Evolutionary conservation across 1,140 invertebrate genomes (phyloP), one percentile per base, ranked within the genome.

Genomic region (Marisa cornuarietis): DNA sequence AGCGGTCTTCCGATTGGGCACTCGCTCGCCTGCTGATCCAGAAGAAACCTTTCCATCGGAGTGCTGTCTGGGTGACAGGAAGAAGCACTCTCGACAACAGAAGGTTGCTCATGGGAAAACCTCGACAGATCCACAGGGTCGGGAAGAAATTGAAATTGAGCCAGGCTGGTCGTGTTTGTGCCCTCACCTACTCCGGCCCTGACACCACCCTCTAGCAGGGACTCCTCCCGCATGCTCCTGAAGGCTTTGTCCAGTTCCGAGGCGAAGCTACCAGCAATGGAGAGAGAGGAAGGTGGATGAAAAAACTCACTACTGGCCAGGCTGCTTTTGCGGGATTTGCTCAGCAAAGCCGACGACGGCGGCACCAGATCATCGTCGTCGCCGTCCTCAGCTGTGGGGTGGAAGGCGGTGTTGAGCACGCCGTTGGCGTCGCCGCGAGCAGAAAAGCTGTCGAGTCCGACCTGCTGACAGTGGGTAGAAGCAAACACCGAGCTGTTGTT

Each of bases 181-280:
- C 18, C 61, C n/a, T 26, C 22, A 18, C 22, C 26, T 58, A 18
- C 51, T 54, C 13, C 58, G 65, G 58, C n/a, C 26, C 26, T 26
- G n/a, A 14, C 71, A 42, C 31, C 31, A 42, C 6, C 65, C 58
- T 20, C 18, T 24, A 62, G 31, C 74, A 62, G 6, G 26, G 31
- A 42, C 54, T 73, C 68, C 14, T 76, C 51, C 26, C 66, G 79
- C 74, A 80, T 61, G 61, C 73, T 76, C 52, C 78, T 78, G 62
- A 85, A 85, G 5, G 72, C 82, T 65, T 79, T 81, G 42, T 82
- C 81, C 54, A 85, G 54, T 71, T 85, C 84, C 14, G 79, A 80
- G 42, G 80, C 82, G 24, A 85, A 77, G 71, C 84, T 85, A 20
- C 81, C 79, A 5, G 82, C 84, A 20, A 85, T 71, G 76, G 82